Evolutionary conservation across 2,113 vertebrate species (phyloP).

Genomic region (Oreochromis aureus): DNA sequence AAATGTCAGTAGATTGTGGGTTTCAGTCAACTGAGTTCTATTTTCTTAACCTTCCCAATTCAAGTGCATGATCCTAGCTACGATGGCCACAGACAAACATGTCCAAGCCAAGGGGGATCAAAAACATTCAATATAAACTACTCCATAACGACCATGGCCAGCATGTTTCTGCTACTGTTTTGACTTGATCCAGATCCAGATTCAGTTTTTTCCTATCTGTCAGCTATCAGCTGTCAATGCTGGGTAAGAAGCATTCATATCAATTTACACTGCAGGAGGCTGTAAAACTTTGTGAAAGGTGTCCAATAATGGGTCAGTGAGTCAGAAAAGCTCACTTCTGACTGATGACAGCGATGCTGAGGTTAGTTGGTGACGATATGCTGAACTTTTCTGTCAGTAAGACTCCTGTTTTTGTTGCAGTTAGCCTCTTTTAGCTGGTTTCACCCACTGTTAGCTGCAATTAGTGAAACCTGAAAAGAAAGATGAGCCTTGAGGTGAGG

Average conservation of each 20-base stretch:
- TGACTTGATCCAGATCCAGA: not conserved
- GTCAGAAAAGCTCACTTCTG: not conserved
- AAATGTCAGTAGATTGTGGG: not conserved
- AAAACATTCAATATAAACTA: not conserved
- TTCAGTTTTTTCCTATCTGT: not conserved
- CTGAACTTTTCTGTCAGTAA: not conserved
- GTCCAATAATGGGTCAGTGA: not conserved
- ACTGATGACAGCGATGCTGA: not conserved
- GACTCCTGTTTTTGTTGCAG: not conserved
- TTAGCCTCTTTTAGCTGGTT: not conserved
- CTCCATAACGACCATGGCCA: not conserved
- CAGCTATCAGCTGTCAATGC: not conserved
- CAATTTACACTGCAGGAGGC: not conserved
- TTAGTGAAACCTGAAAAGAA: not conserved
- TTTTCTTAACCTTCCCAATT: not conserved
- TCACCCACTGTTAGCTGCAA: not conserved
- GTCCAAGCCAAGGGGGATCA: not conserved
- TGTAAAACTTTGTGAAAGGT: not conserved
- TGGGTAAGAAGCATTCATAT: not conserved
- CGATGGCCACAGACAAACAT: not conserved
- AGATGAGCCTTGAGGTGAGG: not conserved
- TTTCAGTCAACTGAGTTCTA: not conserved
- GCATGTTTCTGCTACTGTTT: not conserved
- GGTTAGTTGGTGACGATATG: not conserved
- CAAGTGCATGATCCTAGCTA: not conserved